Conservation (phyloP, 1,140 invertebrate species). For the Carposina sasakii region DNA sequence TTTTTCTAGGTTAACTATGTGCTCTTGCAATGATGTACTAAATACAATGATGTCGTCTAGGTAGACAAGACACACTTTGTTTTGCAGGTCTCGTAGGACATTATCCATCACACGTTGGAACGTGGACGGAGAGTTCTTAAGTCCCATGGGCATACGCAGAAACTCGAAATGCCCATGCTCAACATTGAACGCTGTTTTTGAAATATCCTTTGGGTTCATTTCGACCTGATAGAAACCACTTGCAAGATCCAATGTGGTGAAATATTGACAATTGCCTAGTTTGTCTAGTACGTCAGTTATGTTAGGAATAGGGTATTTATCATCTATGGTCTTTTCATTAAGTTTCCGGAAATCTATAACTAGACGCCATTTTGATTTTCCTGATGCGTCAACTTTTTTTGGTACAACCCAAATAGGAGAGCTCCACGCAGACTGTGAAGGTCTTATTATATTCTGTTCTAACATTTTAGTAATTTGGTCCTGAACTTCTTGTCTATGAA, state of each 20-base stretch:
- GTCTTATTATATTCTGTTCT: constrained; percentile 5
- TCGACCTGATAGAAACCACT: constrained; percentile 63
- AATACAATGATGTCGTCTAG: constrained; percentile 20
- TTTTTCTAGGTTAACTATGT: not conserved
- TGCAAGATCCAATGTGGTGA: constrained; percentile 42
- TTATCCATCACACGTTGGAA: constrained; percentile 53
- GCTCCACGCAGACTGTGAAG: constrained; percentile 8
- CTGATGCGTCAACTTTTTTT: constrained; percentile 11
- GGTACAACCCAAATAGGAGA: constrained; percentile 7
- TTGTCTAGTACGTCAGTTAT: constrained; percentile 52
- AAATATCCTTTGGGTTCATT: constrained; percentile 33
- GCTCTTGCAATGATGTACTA: constrained; percentile 14
- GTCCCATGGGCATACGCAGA: constrained; percentile 5
- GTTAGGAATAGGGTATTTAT: constrained; percentile 70
- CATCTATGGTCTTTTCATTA: constrained; percentile 42
- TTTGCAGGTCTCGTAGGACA: constrained; percentile 40
- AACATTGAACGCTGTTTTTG: constrained; percentile 39
- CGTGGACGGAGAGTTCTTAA: constrained; percentile 20
- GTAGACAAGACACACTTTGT: constrained; percentile 13
- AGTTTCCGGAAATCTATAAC: constrained; percentile 36
- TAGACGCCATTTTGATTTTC: constrained; percentile 7
- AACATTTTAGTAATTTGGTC: constrained; percentile 9
- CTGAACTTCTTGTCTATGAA: constrained; percentile 3
- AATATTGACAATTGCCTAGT: constrained; percentile 21
- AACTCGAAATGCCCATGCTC: constrained; percentile 38